Conservation (phyloP, 2,797 vertebrate genomes). For the Rousettus madagascariensis region DNA sequence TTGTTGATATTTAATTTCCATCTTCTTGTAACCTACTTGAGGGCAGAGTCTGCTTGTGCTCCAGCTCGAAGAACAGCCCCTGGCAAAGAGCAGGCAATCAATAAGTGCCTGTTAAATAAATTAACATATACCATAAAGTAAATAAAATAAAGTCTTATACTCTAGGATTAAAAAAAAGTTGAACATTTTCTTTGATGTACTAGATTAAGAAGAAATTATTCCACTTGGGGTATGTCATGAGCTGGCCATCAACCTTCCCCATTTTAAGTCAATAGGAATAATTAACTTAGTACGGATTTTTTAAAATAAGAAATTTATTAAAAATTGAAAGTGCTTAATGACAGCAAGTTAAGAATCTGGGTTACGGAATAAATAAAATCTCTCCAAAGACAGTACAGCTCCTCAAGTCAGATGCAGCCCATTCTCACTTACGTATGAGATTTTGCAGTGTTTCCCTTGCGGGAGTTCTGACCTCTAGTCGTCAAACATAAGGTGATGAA, state of each 20-base stretch:
- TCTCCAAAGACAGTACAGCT: neutral
- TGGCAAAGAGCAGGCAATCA: neutral
- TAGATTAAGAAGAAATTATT: constrained; percentile 26
- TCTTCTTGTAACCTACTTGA: neutral
- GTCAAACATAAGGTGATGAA: constrained; percentile 39
- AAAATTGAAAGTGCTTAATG: neutral
- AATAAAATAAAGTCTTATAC: neutral
- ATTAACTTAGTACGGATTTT: neutral
- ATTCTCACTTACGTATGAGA: neutral
- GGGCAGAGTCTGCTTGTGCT: neutral
- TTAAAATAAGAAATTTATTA: neutral
- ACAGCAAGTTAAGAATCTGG: neutral
- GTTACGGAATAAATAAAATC: neutral
- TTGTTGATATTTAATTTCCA: neutral
- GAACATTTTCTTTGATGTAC: neutral
- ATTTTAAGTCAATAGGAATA: constrained; percentile 4
- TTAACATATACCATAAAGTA: neutral
- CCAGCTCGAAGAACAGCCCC: neutral
- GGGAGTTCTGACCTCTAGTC: constrained; percentile 62
- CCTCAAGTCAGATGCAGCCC: neutral
- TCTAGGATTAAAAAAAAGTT: neutral
- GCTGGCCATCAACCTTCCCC: neutral
- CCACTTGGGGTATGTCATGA: neutral
- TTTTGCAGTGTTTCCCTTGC: neutral
- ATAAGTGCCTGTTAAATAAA: neutral